Evolutionary conservation across 2,888 invertebrate genomes (phyloP).

Genomic region (Drosophila mercatorum): DNA sequence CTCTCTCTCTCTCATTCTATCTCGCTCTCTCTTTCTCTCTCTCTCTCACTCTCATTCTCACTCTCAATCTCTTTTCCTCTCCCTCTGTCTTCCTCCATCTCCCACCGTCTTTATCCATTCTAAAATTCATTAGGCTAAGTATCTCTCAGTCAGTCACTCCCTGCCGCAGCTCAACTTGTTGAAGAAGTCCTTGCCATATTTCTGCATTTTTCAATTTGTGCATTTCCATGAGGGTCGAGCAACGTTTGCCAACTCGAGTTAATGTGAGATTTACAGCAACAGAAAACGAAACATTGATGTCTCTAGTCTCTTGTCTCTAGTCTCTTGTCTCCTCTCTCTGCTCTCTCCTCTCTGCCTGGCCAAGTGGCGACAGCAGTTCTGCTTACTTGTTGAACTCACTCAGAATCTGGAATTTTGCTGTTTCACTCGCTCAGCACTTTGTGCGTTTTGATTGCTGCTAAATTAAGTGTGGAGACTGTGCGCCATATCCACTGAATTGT

Average conservation of each 20-base stretch:
- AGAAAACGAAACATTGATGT: conserved; percentile 21
- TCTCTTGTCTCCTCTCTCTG: not conserved
- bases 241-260: conserved; percentile 69
- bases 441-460: conserved; percentile 60
- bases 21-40: not conserved
- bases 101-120: no score
- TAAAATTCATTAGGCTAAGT: not conserved
- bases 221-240: conserved; percentile 58
- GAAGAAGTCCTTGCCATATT: conserved; percentile 44
- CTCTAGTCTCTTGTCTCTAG: conserved; percentile 24
- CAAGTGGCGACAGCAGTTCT: conserved; percentile 5
- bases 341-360: not conserved
- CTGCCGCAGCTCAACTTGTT: conserved; percentile 18
- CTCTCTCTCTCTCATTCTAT: not conserved
- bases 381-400: conserved; percentile 33
- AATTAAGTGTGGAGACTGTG: conserved; percentile 56
- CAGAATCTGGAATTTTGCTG: conserved; percentile 9
- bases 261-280: conserved; percentile 68
- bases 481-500: not conserved
- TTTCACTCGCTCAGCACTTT: conserved; percentile 40
- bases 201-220: conserved; percentile 76
- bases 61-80: not conserved
- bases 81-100: no score
- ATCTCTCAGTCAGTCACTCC: not conserved
- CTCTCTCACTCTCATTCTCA: not conserved